These are phyloP conservation scores for Parochlus steinenii DNA, from an alignment of 2,888 invertebrate species.

Conservation along the genomic window DNA sequence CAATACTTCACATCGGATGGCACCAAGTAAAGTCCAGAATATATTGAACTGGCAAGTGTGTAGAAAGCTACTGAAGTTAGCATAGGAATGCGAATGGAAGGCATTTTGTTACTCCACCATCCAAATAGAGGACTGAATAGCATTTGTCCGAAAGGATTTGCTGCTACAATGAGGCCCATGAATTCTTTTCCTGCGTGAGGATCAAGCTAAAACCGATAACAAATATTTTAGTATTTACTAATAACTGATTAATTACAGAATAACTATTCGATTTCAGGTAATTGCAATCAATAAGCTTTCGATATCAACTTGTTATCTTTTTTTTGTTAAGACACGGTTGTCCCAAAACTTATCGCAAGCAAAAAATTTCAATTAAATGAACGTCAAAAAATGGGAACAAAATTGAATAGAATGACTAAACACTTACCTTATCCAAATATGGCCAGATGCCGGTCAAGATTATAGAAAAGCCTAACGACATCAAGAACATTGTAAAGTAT, in stretches of 20 bases:
- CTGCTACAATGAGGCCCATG: conserved; percentile 69
- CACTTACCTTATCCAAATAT: conserved; percentile 63
- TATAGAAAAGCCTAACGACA: conserved; percentile 77
- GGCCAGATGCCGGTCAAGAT: conserved; percentile 80
- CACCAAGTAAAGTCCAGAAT: conserved; percentile 56
- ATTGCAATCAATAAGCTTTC: not conserved
- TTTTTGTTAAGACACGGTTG: not conserved
- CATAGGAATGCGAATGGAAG: conserved; percentile 53
- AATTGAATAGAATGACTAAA: too few species aligned
- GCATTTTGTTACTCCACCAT: conserved; percentile 65
- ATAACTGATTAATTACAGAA: not conserved
- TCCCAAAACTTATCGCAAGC: not conserved
- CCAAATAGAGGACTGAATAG: conserved; percentile 70
- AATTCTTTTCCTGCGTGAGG: conserved; percentile 63
- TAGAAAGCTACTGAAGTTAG: conserved; percentile 53
- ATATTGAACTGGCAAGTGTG: conserved; percentile 52
- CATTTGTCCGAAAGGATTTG: conserved; percentile 77
- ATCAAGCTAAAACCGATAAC: conserved; percentile 45
- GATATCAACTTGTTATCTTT: not conserved
- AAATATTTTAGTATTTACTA: conserved; percentile 6
- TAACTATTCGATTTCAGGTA: not conserved
- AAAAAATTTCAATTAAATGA: not conserved
- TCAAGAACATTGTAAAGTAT: conserved; percentile 80
- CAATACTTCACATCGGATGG: conserved; percentile 44
- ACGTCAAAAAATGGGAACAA: too few species aligned